Base-by-base conservation (phyloP, 2,797 vertebrate genomes). In the Morelia viridis region DNA sequence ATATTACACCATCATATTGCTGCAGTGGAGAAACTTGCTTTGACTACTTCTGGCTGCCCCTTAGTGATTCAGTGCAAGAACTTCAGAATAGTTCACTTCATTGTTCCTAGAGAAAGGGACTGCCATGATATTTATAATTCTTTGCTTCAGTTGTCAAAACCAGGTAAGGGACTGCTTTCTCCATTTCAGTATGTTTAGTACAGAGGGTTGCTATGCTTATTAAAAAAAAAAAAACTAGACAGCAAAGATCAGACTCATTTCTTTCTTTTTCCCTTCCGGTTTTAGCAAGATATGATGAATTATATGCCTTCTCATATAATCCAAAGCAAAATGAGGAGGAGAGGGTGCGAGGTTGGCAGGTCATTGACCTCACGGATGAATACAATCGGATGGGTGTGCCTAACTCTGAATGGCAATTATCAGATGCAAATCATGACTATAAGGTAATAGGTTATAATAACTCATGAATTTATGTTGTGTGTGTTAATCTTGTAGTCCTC, bases 101-200 rank as follows among this genome's bases (percentile, higher is more conserved):
- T 99, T 80, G 97, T 99, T 89, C 99, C 98, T 71, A 97, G 98
- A 93, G 99, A 99, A 94, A 97, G 99, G 93, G 99, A 99, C 95
- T 99, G 99, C 95, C 99, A 99, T 85, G 99, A 99, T 92, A 97
- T 99, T 92, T 99, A 99, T 97, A 99, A 99, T 97, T 99, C 99
- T 3, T 96, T 99, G 94, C 97, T 99, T 89, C 98, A 98, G 88
- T 98, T 99, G 9, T 98, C 98, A 64, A 98, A 97, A 88, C 98
- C 99, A 96, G 99, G 99, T 99, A 97, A 50, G n/a, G 15, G 0
- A 0, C 86, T 91, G 1, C 24, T 50, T 94, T 90, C 58, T 22
- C 62, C 68, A 65, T 90, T 64, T 64, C 57, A 84, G 4, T 85
- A 17, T 3, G 9, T 35, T 89, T 24, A 5, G 19, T 62, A 26